Base-by-base conservation (phyloP, 1,140 invertebrate genomes). In the Drosophila nebulosa region DNA sequence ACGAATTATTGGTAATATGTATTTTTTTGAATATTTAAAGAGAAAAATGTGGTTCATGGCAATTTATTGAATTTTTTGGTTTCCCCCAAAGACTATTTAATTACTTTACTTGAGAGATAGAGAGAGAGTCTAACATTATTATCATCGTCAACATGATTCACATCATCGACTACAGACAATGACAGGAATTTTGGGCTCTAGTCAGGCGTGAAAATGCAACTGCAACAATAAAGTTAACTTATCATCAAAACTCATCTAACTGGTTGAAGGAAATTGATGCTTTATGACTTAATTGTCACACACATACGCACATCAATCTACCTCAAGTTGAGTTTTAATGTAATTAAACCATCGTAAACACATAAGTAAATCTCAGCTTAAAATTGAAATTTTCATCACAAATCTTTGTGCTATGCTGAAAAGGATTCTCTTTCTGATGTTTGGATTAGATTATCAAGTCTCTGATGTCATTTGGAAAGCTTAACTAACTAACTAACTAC, bases 401-500 rank as follows among this genome's bases (percentile, higher is more conserved):
- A 42, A 32, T 26, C 50, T 52, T 32, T 10, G 30, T n/a, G 10
- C 27, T 32, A 10, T 32, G 36, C 5, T 18, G 27, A 14, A 46
- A 60, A 21, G 62, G 69, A 58, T 30, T 69, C 27, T 30, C 12
- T n/a, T 42, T 3, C 16, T 24, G 24, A 18, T 18, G 16, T 21
- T 46, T 46, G 55, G 9, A 18, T 71, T 36, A 56, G 61, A 52
- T 64, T 51, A 72, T 60, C 51, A 36, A 63, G 62, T 53, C 79
- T 83, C 79, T 83, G 72, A 84, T 84, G 79, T 83, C 79, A 79
- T 75, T 78, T 74, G 18, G 18, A 52, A 74, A 62, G 22, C 52
- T 68, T 84, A 64, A 46, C 39, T 46, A 46, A 46, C 39, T 46
- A 46, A 46, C 39, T 46, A 79, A 65, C 70, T 42, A 71, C 66